A percentile compares a stretch with the other conserved stretches of the same genome.
Evolutionary conservation across 2,888 invertebrate genomes (phyloP).

Genomic region (Epirrhoe tristata): DNA sequence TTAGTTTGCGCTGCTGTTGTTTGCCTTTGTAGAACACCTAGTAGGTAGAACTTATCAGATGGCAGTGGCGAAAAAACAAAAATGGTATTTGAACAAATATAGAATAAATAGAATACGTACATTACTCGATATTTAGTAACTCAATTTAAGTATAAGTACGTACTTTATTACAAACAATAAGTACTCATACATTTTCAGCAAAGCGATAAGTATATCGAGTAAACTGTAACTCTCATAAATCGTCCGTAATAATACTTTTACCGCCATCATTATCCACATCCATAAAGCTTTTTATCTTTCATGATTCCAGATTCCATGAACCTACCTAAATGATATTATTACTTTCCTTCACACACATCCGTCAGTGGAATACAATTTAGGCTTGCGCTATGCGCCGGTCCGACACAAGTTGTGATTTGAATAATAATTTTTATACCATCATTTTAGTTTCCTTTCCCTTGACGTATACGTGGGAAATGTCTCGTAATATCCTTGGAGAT

Average conservation of each 20-base stretch:
- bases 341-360: conserved; percentile 74
- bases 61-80: not conserved
- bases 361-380: conserved; percentile 80
- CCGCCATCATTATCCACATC: conserved; percentile 8
- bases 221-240: not conserved
- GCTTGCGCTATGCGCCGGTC: conserved; percentile 74
- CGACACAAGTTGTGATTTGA: conserved; percentile 79
- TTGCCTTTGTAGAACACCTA: conserved; percentile 1
- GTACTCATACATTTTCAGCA: not conserved
- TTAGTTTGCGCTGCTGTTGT: conserved; percentile 45
- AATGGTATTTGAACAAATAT: no score
- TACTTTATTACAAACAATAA: no score
- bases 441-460: conserved; percentile 82
- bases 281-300: conserved; percentile 21
- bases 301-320: conserved; percentile 34
- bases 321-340: conserved; percentile 62
- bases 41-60: not conserved
- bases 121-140: no score
- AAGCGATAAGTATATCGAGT: not conserved
- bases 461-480: conserved; percentile 80
- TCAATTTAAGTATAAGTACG: no score
- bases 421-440: conserved; percentile 82
- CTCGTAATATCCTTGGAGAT: conserved; percentile 73
- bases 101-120: no score
- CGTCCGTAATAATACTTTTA: not conserved